Evolutionary conservation across 2,888 invertebrate species (phyloP), one percentile per base, ranked within the genome.

Genomic region (Venusia cambrica): DNA sequence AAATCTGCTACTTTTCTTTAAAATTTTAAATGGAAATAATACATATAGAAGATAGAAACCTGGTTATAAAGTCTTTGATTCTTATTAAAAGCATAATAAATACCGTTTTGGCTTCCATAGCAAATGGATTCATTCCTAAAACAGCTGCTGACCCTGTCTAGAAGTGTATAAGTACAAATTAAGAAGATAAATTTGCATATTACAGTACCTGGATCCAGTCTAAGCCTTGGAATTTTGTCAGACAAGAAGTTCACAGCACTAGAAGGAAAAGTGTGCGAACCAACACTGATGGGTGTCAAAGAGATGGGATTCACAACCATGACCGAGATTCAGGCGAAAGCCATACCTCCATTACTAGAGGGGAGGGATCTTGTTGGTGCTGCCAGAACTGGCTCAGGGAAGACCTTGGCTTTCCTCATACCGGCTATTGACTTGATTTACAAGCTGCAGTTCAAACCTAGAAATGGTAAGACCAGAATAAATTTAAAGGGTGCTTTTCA

Each of bases 331-430:
- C 98, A 95, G 73, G 92, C 96, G 0, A 94, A 93, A 67, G 89
- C 96, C 0, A 95, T 99, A 63, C 97, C 97, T 0, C 93, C 94
- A 6, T 79, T 98, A 16, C 76, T 99, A 4, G 96, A 97, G 78
- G 98, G 98, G 0, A 89, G 96, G 48, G 98, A 99, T 88, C 80
- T 99, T 27, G 94, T 99, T 16, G 99, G 97, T 20, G 93, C 97
- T 15, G 98, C 99, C 0, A 94, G 95, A 77, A 99, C 99, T 6
- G 99, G 99, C 0, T 97, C 97, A 4, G 98, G 98, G 48, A 99
- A 99, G 81, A 99, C 99, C 0, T 73, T 99, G 33, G 97, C 98
- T 0, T 99, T 99, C 66, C 90, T 99, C 0, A 92, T 99, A 57
- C 99, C 99, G 1, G 96, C 96, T n/a, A 90, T 99, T 28, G 98